Evolutionary conservation across 2,113 vertebrate genomes (phyloP).

Genomic region (Nibea coibor): DNA sequence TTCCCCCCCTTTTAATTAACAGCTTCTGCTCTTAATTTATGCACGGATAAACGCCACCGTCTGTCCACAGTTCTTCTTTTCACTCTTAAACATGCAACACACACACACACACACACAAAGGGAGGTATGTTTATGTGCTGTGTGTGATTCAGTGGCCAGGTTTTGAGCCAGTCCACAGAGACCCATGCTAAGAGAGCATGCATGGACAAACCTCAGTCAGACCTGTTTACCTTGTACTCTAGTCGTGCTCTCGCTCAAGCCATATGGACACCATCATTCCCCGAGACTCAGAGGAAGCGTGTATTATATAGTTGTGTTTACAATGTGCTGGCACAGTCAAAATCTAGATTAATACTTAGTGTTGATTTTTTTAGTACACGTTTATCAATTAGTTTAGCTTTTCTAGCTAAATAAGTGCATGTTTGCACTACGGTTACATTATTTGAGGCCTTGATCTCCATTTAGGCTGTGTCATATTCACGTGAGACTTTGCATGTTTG

Average conservation of each 20-base stretch:
- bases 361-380: slow-evolving; percentile 17
- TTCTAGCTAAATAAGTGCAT: background rate
- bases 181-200: slow-evolving; percentile 62
- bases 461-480: slow-evolving; percentile 18
- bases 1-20: slow-evolving; percentile 63
- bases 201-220: slow-evolving; percentile 79
- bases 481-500: background rate
- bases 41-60: slow-evolving; percentile 71
- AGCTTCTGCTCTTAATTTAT: slow-evolving; percentile 76
- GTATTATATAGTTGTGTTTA: slow-evolving; percentile 21
- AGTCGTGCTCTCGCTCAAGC: slow-evolving; percentile 47
- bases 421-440: slow-evolving; percentile 29
- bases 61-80: slow-evolving; percentile 66
- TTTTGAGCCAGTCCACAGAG: slow-evolving; percentile 72
- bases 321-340: slow-evolving; percentile 14
- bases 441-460: slow-evolving; percentile 31
- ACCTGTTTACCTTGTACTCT: slow-evolving; percentile 70
- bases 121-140: slow-evolving; percentile 49
- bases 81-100: slow-evolving; percentile 61
- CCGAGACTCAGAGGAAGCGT: slow-evolving; percentile 1
- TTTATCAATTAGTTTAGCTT: background rate
- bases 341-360: background rate
- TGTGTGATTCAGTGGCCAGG: slow-evolving; percentile 73
- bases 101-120: slow-evolving; percentile 24
- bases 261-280: slow-evolving; percentile 69